Evolutionary conservation across 2,888 invertebrate species (phyloP), one percentile per base, ranked within the genome.

Genomic region (Drosophila bunnanda): DNA sequence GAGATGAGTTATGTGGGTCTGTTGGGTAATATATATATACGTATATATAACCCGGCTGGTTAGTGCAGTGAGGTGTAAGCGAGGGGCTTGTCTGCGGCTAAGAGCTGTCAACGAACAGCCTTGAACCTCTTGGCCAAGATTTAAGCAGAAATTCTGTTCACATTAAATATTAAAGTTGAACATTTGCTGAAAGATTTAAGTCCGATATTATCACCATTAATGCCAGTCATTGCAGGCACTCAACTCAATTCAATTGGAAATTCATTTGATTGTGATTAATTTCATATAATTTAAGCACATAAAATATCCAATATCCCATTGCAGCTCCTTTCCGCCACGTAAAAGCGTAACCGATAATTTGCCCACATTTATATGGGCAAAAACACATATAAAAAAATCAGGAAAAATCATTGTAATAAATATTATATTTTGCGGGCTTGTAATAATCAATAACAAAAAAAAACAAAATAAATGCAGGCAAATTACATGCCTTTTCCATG

Each of bases 221-320:
- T 50, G 38, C 32, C 69, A 38, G 15, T 67, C 30, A 30, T 25
- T 46, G 44, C 15, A 50, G 50, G 25, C 60, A 60, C 60, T 39
- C 32, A 54, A 36, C 46, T 46, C 20, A 54, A 34, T 20, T 67
- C 66, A 55, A 72, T 73, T 62, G 58, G 34, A 64, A 55, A 72
- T 25, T 38, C 41, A 52, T 57, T 61, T 62, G 69, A 55, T 69
- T 55, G 28, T 55, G 44, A 69, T 69, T 69, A 67, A 67, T 67
- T 55, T 55, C 56, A 67, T 67, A 46, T 48, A 67, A 67, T 67
- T 67, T 54, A 46, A 54, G 46, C 55, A 13, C 25, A 69, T 68
- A 44, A 66, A 66, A 66, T 32, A 38, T 44, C 0, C 36, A 38
- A 38, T 50, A 15, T 54, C 46, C 30, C 10, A 32, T 28, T 34